Conservation (phyloP, 2,888 invertebrate genomes). For the Vesta saturnalis region DNA sequence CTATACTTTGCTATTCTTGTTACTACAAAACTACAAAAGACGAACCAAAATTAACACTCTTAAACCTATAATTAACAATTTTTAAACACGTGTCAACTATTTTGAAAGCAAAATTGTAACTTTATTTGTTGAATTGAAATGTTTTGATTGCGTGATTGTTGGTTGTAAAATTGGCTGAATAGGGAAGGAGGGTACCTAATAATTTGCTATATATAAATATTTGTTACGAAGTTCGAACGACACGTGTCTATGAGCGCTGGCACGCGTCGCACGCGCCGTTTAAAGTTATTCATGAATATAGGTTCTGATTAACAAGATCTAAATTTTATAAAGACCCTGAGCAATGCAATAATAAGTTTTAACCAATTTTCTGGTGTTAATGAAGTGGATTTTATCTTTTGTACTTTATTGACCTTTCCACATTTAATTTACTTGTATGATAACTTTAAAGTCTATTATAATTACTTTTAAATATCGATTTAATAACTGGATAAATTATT, state of each 20-base stretch:
- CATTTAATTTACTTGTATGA: too few relatives aligned
- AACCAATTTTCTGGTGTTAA: too few relatives aligned
- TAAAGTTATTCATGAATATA: slow-evolving; percentile 40
- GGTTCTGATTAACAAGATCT: slow-evolving; percentile 44
- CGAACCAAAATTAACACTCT: slow-evolving; percentile 1
- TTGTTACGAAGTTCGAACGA: slow-evolving; percentile 30
- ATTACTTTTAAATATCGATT: too few relatives aligned
- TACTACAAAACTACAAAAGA: background rate
- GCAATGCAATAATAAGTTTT: background rate
- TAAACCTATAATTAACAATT: background rate
- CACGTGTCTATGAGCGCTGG: slow-evolving; percentile 35
- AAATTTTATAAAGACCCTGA: slow-evolving; percentile 20
- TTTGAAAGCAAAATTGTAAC: slow-evolving; percentile 42
- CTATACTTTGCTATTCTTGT: background rate
- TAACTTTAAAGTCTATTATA: too few relatives aligned
- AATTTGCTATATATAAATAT: slow-evolving; percentile 49
- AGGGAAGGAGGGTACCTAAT: slow-evolving; percentile 41
- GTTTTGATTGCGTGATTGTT: slow-evolving; percentile 48
- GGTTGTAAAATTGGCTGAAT: slow-evolving; percentile 47
- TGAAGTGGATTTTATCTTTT: too few relatives aligned
- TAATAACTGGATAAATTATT: too few relatives aligned
- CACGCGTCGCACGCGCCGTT: slow-evolving; percentile 31
- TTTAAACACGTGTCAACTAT: slow-evolving; percentile 23
- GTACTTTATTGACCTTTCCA: too few relatives aligned
- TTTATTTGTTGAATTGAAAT: slow-evolving; percentile 39